Conservation (phyloP, 2,797 vertebrate species). For the Rhynchonycteris naso region DNA sequence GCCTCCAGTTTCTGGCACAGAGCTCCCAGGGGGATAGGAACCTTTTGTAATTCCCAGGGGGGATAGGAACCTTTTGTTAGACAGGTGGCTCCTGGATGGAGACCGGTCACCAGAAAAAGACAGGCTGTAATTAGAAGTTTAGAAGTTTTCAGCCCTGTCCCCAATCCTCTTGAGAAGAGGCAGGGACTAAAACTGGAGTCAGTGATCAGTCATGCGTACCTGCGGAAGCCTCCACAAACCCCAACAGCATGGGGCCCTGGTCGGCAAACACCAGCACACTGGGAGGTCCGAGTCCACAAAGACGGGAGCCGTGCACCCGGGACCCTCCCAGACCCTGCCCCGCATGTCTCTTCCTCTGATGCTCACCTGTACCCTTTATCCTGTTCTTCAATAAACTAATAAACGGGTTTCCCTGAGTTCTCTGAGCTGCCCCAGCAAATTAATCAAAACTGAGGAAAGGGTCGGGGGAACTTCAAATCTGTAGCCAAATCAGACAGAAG, state of each 20-base stretch:
- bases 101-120: neutral
- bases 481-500: neutral
- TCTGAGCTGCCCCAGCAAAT: neutral
- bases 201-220: too few species aligned
- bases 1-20: neutral
- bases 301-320: too few species aligned
- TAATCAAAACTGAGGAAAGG: neutral
- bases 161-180: neutral
- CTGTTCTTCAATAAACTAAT: neutral
- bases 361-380: neutral
- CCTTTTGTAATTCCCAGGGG: neutral
- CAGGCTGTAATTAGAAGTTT: neutral
- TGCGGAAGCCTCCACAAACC: too few species aligned
- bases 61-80: neutral
- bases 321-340: neutral
- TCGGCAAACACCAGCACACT: too few species aligned
- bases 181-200: too few species aligned
- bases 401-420: neutral
- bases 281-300: too few species aligned
- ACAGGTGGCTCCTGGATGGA: neutral
- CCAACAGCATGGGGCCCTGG: too few species aligned
- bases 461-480: neutral
- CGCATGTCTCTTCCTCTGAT: neutral
- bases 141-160: neutral
- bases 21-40: too few species aligned